Evolutionary conservation across 2,888 invertebrate genomes (phyloP).

Genomic region (Acrocera orbiculus): DNA sequence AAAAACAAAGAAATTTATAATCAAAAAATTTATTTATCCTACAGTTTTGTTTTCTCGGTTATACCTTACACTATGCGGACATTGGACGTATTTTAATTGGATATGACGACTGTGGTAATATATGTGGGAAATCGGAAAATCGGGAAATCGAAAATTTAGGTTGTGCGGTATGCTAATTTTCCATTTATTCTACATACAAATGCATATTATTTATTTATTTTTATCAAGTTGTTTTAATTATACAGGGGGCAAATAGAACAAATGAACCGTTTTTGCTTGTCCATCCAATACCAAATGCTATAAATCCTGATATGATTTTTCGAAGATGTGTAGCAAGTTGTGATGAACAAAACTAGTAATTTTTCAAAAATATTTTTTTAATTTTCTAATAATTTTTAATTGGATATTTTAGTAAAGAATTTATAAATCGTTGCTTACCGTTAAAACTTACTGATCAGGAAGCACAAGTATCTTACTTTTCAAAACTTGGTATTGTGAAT

Average conservation of each 20-base stretch:
- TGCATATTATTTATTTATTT: background rate
- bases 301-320: conserved; percentile 8
- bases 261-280: conserved; percentile 21
- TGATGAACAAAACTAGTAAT: conserved; percentile 9
- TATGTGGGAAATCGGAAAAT: conserved; percentile 37
- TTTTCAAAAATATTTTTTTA: conserved; percentile 1
- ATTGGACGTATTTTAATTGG: conserved; percentile 41
- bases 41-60: conserved; percentile 25
- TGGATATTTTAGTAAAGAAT: conserved; percentile 32
- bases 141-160: conserved; percentile 5
- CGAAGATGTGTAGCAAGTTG: conserved; percentile 26
- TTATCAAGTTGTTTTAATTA: background rate
- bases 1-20: background rate
- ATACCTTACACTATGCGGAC: conserved; percentile 36
- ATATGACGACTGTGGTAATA: conserved; percentile 44
- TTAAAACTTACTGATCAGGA: conserved; percentile 14
- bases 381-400: conserved; percentile 3
- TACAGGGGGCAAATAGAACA: conserved; percentile 12
- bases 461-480: conserved; percentile 27
- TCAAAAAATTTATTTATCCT: background rate
- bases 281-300: conserved; percentile 9
- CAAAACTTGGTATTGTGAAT: conserved; percentile 34
- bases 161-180: conserved; percentile 22
- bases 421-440: conserved; percentile 34
- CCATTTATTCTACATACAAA: too few species aligned